Base-by-base conservation (phyloP, 2,888 invertebrate genomes). In the Tenthredo amoena region DNA sequence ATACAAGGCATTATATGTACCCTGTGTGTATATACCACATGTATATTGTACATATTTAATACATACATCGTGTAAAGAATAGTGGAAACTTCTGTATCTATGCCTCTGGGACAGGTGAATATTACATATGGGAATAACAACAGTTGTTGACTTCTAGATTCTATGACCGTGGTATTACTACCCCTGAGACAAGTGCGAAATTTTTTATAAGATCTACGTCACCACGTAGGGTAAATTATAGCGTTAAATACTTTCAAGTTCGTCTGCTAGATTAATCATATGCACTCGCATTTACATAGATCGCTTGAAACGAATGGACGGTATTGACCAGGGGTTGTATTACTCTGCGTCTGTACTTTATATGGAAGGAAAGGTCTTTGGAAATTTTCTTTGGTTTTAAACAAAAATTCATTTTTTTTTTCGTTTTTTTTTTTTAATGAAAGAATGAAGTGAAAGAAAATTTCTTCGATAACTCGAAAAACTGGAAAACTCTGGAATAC, bases 111-210 rank as follows among this genome's bases (percentile, higher is more conserved):
- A 31, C 55, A 50, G 21, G 62, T 81, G 21, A 83, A 83, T 83
- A 83, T 83, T 83, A n/a, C 83, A 83, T 71, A 83, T 83, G 83
- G 71, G 83, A 83, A 83, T 47, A 50, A 31, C 18, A 2, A 18
- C 83, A 71, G 34, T 47, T 65, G 83, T 31, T 40, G 81, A 62
- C 81, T 62, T 81, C 40, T 62, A 62, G 21, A 81, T 50, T 5
- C 26, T 62, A 12, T 26, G 62, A 62, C 62, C 62, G 26, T 81
- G 81, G 81, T 21, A 62, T 81, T 21, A 62, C 40, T 40, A 31
- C 31, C 81, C 81, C 21, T 10, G 40, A 62, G 81, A 81, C 81
- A 81, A 43, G 79, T 79, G 55, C 34, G 26, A 31, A 43, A 4
- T 76, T 26, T n/a, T n/a, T 3, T 3, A 26, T 62, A 37, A 18